These are phyloP conservation scores for Equus przewalskii DNA, from an alignment of 2,113 vertebrate species.

Conservation along the genomic window DNA sequence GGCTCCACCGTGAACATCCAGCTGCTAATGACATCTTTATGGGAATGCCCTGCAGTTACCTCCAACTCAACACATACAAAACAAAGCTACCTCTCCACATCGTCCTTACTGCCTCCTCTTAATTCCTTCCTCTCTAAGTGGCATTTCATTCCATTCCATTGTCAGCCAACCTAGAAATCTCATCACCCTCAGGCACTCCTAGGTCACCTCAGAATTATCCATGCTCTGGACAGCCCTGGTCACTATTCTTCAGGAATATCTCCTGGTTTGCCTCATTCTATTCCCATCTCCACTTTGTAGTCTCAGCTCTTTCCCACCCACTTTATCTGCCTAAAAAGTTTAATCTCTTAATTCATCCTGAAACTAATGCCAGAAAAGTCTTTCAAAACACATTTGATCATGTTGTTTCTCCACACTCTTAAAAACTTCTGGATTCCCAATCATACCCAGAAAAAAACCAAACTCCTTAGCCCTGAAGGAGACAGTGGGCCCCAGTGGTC, in stretches of 20 bases:
- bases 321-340: background rate
- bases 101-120: no score
- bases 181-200: background rate
- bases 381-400: background rate
- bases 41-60: background rate
- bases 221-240: rapidly evolving
- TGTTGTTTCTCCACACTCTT: background rate
- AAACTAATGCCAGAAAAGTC: background rate
- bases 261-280: background rate
- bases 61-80: background rate
- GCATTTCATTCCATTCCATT: rapidly evolving
- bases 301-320: background rate
- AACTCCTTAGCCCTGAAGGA: background rate
- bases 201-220: background rate
- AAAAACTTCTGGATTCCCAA: background rate
- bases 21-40: rapidly evolving
- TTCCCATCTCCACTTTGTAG: rapidly evolving
- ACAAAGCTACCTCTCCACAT: rapidly evolving
- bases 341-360: background rate
- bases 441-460: background rate
- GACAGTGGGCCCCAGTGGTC: background rate
- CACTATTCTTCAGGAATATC: background rate
- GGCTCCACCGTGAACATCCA: background rate
- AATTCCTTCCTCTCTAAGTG: no score
- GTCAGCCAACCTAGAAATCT: no score